Base-by-base conservation (phyloP, 30 jellyfish, hydroid and myxozoan genomes). In the Haliclystus octoradiatus region DNA sequence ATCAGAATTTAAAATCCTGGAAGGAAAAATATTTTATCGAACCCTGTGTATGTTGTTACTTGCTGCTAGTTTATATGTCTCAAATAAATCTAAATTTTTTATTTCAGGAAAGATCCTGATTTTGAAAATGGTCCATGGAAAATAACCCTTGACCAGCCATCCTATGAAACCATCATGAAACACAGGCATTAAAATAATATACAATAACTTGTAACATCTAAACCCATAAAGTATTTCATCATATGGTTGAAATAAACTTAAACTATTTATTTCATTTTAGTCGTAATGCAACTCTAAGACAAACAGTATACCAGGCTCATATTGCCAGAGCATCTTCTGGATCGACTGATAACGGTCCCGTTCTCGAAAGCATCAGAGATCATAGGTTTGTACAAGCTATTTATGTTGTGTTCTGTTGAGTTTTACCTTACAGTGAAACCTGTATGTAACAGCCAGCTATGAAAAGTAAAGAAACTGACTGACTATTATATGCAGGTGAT, bases 91-190 rank as follows among this genome's bases (percentile, higher is more conserved):
- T n/a, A n/a, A 5, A 40, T 40, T 40, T 40, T 9, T 40, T 9
- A 5, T 76, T 73, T 24, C 33, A 79, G 93, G 31, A 33, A 47
- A 15, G 23, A 74, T 1, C 69, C 62, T 0, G 76, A 79, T 49
- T 65, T 70, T n/a, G 34, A 70, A 47, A 63, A 79, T 33, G 95
- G 95, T 2, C 95, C 95, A 3, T 83, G 95, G 95, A 83, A 76
- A 35, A 68, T 83, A 2, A 65, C 91, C 9, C 85, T 83, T n/a
- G 95, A 83, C 62, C 62, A 49, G 75, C 85, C 83, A 3, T 83
- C 88, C 52, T 83, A 22, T 69, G 90, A 32, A 24, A 86, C 95
- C 0, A 69, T 83, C 72, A 83, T 83, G 95, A 83, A 75, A 31
- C 91, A 74, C 85, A 83, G 95, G 95, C 75, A n/a, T n/a, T n/a